Base-by-base conservation (phyloP, 2,113 vertebrate genomes). In the Nettapus auritus region DNA sequence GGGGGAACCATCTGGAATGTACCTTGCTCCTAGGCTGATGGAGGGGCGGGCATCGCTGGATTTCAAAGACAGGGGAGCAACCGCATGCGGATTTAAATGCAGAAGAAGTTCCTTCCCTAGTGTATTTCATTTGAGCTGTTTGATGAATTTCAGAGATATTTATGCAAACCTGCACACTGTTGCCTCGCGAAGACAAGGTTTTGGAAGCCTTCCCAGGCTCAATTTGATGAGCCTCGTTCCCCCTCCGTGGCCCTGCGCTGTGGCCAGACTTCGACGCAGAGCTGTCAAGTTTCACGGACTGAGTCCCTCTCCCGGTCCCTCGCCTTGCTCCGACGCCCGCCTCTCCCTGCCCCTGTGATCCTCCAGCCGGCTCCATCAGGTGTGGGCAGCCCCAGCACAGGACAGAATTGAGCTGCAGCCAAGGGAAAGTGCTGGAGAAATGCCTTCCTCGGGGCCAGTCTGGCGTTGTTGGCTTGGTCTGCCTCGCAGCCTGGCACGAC, bases 1-100 rank as follows among this genome's bases (percentile, higher is more conserved):
- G 94, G 93, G 84, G 86, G 93, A 96, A 78, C 96, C 97, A 97
- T 97, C 96, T 97, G 96, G 97, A 97, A 93, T 40, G 52, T 92
- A 91, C 92, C 93, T 92, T 75, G 95, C 92, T 89, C 73, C 78
- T 34, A n/a, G 95, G 86, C 89, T 89, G 96, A 38, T 56, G 85
- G 59, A 81, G 79, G 93, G 91, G 87, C 31, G 34, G 77, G 86
- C 77, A 46, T 26, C 1, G 2, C 89, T 48, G 89, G 40, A 10
- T 92, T 96, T 76, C 92, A 92, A 83, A 97, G 94, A 9, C 69
- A 48, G 62, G 56, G 66, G 33, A 93, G 89, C 85, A 33, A 73
- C 89, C 13, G 81, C 5, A 52, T 0, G 3, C 1, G 8, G 79
- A 89, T 95, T 92, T 22, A 63, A 91, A 95, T 91, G 89, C 93